Evolutionary conservation across 2,888 invertebrate species (phyloP), one percentile per base, ranked within the genome.

Genomic region (Agrotis puta): DNA sequence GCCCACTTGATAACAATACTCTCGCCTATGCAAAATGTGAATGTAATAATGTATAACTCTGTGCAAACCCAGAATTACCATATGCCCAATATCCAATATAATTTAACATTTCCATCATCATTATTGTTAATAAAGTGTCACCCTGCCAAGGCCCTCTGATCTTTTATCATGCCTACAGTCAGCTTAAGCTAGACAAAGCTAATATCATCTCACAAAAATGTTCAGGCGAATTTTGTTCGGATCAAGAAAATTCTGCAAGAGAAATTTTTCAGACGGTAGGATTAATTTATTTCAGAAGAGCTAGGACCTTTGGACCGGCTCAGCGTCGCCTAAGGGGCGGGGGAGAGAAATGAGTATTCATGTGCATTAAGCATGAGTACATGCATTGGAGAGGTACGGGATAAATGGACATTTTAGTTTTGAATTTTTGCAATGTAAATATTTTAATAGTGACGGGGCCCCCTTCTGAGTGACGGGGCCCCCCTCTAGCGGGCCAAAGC

Each of bases 341-440:
- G 27, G 18, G 45, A 63, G 82, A 82, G 66, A 82, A 82, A 82
- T 82, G 82, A 69, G 57, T 39, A 77, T 80, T 78, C 78, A 69
- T 78, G 61, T 80, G 82, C 61, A 82, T 78, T 78, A 78, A 66
- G 59, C 58, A 69, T 74, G 57, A 78, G 66, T 64, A 47, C 14
- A 51, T 81, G 50, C 56, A 54, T 45, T 47, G 72, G 81, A 67
- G 64, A 81, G 62, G 33, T 51, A 18, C 13, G 43, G 62, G 39
- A 67, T 62, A 77, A 81, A 81, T 71, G 71, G 54, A 64, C 45
- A 54, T 54, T 45, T 61, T 45, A 13, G 22, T 58, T 75, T 43
- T n/a, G 57, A 43, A 48, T 64, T 59, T 39, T 56, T 11, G 6
- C 18, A 20, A 20, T 6, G 39, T n/a, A n/a, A n/a, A n/a, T n/a